Percentiles rank a stretch among this genome's conserved stretches.
phyloP scores from a whole-genome alignment of 2,113 vertebrate species.

The Tonatia bakeri region DNA sequence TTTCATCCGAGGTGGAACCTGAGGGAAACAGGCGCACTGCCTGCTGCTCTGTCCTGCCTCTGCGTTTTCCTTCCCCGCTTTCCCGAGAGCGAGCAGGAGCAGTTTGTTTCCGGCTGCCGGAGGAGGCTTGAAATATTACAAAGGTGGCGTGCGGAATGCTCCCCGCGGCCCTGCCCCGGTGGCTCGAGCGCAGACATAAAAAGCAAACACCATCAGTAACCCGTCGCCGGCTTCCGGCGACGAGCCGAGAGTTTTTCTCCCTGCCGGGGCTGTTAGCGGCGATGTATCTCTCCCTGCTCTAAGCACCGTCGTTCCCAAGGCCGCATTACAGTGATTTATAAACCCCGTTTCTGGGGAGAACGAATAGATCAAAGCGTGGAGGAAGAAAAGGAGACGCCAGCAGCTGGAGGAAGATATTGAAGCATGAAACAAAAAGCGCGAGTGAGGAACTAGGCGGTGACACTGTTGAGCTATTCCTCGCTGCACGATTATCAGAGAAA shows the following conservation, averaged over 20 bases:
- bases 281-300: slow-evolving; percentile 85
- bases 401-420: slow-evolving; percentile 82
- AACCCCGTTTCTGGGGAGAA: slow-evolving; percentile 84
- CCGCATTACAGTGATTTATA: slow-evolving; percentile 90
- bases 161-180: slow-evolving; percentile 81
- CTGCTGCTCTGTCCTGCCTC: not conserved
- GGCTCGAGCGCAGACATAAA: slow-evolving; percentile 82
- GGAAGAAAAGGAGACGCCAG: slow-evolving; percentile 78
- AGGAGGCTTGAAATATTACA: slow-evolving; percentile 82
- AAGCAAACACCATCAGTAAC: slow-evolving; percentile 87
- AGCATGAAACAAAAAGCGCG: slow-evolving; percentile 81
- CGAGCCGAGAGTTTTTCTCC: slow-evolving; percentile 79
- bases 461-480: slow-evolving; percentile 67
- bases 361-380: slow-evolving; percentile 87
- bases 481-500: slow-evolving; percentile 72
- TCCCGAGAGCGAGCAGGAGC: slow-evolving; percentile 55
- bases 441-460: slow-evolving; percentile 84
- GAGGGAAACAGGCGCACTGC: not conserved
- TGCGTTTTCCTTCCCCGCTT: slow-evolving; percentile 31
- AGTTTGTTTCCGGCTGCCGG: slow-evolving; percentile 74
- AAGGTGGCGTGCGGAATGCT: slow-evolving; percentile 69
- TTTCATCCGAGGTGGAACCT: not conserved
- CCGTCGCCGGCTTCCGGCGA: slow-evolving; percentile 79
- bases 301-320: slow-evolving; percentile 85
- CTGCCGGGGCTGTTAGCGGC: slow-evolving; percentile 84